These are phyloP conservation scores for Hecatera dysodea DNA, from an alignment of 2,888 invertebrate genomes.

Conservation along the genomic window DNA sequence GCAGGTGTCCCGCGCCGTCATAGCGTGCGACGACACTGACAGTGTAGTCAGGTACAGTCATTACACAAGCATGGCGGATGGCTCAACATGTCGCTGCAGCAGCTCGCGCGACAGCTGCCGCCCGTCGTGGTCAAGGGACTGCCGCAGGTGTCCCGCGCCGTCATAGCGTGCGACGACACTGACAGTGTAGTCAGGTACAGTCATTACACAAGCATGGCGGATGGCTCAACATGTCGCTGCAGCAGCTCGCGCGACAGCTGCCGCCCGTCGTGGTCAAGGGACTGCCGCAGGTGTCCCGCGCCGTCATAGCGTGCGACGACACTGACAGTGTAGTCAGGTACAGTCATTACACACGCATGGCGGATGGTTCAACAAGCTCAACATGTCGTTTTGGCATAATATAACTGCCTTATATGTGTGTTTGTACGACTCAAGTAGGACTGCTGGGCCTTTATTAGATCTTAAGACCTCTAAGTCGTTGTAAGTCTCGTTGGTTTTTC, in stretches of 20 bases:
- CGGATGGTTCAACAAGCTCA: background rate
- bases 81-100: background rate
- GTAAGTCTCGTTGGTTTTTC: no score
- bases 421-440: no score
- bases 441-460: no score
- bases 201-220: background rate
- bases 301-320: no score
- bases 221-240: background rate
- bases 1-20: slow-evolving; percentile 1
- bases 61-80: background rate
- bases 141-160: slow-evolving; percentile 1
- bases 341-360: no score
- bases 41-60: background rate
- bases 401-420: no score
- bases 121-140: background rate
- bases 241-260: background rate
- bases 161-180: background rate
- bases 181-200: background rate
- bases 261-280: background rate
- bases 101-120: background rate
- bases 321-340: background rate
- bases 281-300: no score
- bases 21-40: background rate
- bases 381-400: background rate
- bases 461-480: no score